These are phyloP conservation scores for Anguilla anguilla DNA, from an alignment of 2,797 vertebrate species.

Conservation along the genomic window DNA sequence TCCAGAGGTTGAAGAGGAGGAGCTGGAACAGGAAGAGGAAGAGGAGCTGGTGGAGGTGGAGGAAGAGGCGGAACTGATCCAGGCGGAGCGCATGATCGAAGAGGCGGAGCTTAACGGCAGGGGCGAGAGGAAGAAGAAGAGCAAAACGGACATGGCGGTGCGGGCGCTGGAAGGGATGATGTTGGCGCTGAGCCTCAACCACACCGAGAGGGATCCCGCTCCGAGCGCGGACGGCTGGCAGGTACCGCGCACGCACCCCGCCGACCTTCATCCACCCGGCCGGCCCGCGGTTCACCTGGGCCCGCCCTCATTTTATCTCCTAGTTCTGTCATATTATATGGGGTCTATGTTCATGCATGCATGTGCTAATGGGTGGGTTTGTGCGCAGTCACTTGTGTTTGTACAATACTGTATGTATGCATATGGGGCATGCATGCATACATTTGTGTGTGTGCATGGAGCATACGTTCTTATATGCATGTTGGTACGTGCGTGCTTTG, in stretches of 20 bases:
- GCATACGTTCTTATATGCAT: background rate
- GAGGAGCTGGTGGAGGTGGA: constrained; percentile 76
- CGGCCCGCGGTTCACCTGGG: background rate
- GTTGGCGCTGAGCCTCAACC: constrained; percentile 77
- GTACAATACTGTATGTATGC: background rate
- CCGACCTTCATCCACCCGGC: background rate
- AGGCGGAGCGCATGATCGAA: constrained; percentile 83
- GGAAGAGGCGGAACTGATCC: constrained; percentile 86
- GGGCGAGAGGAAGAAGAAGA: constrained; percentile 38
- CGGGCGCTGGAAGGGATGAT: constrained; percentile 64
- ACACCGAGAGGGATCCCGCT: constrained; percentile 43
- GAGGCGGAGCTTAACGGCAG: constrained; percentile 59
- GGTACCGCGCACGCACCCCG: constrained; percentile 52
- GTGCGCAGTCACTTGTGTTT: too few relatives aligned
- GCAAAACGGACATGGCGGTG: constrained; percentile 51
- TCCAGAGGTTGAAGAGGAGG: constrained; percentile 51
- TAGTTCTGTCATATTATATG: too few relatives aligned
- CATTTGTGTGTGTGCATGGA: background rate
- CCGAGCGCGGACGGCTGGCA: constrained; percentile 53
- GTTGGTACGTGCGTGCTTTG: background rate
- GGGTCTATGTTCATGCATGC: background rate
- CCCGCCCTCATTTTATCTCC: background rate
- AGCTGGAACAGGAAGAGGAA: constrained; percentile 57
- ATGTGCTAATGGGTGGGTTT: too few relatives aligned
- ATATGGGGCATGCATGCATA: background rate